Evolutionary conservation across 53 echinoderm and acorn worm species (phyloP).

Genomic region (Hippasteria phrygiana): DNA sequence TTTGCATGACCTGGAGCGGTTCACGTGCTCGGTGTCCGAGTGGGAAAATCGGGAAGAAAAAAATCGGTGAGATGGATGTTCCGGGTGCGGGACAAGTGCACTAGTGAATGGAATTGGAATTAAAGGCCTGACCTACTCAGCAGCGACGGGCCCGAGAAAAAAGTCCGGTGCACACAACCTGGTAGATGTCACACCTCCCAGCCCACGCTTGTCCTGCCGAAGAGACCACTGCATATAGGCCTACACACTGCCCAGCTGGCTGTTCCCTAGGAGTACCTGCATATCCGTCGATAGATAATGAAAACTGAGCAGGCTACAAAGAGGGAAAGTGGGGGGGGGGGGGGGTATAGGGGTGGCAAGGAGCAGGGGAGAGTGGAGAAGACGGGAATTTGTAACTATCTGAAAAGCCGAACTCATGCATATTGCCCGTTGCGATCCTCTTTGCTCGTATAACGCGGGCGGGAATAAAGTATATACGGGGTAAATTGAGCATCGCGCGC

Average conservation of each 20-base stretch:
- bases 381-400: not conserved
- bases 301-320: slow-evolving; percentile 23
- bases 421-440: slow-evolving; percentile 28
- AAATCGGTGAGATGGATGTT: not conserved
- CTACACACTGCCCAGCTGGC: no score
- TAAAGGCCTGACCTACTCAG: slow-evolving; percentile 17
- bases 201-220: no score
- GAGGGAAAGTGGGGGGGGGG: not conserved
- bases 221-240: no score
- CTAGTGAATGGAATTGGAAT: slow-evolving; percentile 19
- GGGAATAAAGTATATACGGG: not conserved
- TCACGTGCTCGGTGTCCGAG: slow-evolving; percentile 27
- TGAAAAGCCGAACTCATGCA: slow-evolving; percentile 29
- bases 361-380: not conserved
- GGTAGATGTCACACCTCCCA: slow-evolving; percentile 37
- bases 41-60: no score
- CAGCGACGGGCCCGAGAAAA: not conserved
- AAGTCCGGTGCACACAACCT: slow-evolving; percentile 21
- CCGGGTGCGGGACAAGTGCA: slow-evolving; percentile 24
- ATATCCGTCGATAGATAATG: slow-evolving; percentile 59
- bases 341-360: not conserved
- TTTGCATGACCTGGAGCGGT: slow-evolving; percentile 40
- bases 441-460: not conserved
- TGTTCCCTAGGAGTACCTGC: slow-evolving; percentile 34
- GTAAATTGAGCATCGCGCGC: not conserved